A percentile compares a stretch with the other conserved stretches of the same genome.
These are phyloP conservation scores for Vespertilio murinus DNA, from an alignment of 2,797 vertebrate species.

Conservation along the genomic window DNA sequence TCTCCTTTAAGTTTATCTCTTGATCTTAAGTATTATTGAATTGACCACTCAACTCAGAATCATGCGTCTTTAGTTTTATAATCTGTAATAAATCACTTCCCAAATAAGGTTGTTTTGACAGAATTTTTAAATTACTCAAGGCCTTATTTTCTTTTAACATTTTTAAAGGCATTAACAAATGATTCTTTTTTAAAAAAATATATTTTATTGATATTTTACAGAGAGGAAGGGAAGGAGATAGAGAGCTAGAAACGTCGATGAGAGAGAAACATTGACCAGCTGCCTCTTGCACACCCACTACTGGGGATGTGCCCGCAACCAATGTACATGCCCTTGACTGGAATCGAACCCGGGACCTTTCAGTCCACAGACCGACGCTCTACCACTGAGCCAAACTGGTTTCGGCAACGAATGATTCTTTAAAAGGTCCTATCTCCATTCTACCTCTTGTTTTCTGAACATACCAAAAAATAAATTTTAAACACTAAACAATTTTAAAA, in stretches of 20 bases:
- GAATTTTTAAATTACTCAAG: not conserved
- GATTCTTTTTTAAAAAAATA: too few relatives aligned
- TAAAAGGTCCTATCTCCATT: not conserved
- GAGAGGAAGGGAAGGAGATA: too few relatives aligned
- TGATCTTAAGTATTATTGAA: not conserved
- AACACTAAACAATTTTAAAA: conserved; percentile 11
- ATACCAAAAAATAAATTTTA: conserved; percentile 21
- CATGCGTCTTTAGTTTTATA: not conserved
- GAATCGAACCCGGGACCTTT: too few relatives aligned
- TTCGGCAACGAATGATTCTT: not conserved
- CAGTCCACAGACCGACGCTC: too few relatives aligned
- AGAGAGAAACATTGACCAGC: too few relatives aligned
- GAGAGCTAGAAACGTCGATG: too few relatives aligned
- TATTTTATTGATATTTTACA: too few relatives aligned
- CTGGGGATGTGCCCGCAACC: too few relatives aligned
- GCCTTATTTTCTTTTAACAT: not conserved
- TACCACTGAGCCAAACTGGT: too few relatives aligned
- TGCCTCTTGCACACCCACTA: too few relatives aligned
- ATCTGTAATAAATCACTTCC: not conserved
- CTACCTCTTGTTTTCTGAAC: conserved; percentile 13
- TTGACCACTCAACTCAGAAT: not conserved
- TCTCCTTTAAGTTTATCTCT: not conserved
- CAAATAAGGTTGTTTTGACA: not conserved
- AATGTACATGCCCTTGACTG: too few relatives aligned
- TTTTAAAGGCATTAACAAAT: not conserved